These are phyloP conservation scores for Diplodus sargus DNA, from an alignment of 2,797 vertebrate genomes.

Conservation along the genomic window DNA sequence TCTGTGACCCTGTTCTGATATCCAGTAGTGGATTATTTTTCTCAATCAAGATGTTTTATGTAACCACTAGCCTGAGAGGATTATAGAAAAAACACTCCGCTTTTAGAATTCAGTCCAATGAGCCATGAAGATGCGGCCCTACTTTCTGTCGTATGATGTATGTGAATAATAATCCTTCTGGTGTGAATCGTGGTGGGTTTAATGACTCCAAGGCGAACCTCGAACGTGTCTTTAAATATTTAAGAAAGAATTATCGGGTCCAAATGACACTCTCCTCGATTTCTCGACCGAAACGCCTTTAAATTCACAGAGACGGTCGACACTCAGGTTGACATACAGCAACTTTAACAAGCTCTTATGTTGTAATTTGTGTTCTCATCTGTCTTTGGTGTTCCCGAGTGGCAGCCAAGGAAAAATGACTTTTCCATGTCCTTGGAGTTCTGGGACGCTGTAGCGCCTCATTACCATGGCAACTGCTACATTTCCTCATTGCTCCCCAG, in stretches of 20 bases:
- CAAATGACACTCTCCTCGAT: not conserved
- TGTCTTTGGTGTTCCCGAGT: conserved; percentile 36
- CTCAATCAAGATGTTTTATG: conserved; percentile 81
- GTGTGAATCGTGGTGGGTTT: conserved; percentile 36
- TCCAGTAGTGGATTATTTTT: conserved; percentile 80
- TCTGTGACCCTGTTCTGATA: conserved; percentile 73
- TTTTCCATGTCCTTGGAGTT: conserved; percentile 64
- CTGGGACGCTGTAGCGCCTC: conserved; percentile 65
- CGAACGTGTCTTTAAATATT: conserved; percentile 10
- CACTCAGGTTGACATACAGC: not conserved
- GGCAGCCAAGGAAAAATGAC: conserved; percentile 46
- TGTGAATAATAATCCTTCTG: conserved; percentile 44
- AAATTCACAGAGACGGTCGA: not conserved
- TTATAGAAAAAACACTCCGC: conserved; percentile 70
- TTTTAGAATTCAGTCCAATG: conserved; percentile 69
- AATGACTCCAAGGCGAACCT: not conserved
- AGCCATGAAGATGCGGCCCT: conserved; percentile 53
- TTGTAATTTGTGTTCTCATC: conserved; percentile 8
- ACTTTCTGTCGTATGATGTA: conserved; percentile 40
- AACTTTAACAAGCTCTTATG: not conserved
- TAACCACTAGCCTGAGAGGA: conserved; percentile 76
- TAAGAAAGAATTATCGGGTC: not conserved
- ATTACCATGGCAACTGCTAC: conserved; percentile 80
- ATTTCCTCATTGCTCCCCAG: conserved; percentile 73
- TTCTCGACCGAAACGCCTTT: not conserved